Percentiles rank a stretch among this genome's conserved stretches.
Evolutionary conservation across 2,888 invertebrate species (phyloP).

Genomic region (Eupithecia insigniata): DNA sequence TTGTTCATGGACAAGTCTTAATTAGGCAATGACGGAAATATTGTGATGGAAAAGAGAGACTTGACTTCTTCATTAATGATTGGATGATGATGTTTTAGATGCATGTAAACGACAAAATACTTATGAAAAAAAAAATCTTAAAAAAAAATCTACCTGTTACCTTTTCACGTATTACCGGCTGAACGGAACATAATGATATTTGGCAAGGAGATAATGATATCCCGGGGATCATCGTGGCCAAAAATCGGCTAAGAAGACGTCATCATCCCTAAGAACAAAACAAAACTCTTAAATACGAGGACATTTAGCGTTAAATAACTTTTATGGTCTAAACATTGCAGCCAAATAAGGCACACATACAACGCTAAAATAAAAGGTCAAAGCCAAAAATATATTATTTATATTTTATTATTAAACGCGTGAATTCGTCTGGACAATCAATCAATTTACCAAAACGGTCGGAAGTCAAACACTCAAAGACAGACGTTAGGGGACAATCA

Average conservation of each 20-base stretch:
- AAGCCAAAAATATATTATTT: slow-evolving; percentile 4
- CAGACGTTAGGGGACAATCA: slow-evolving; percentile 47
- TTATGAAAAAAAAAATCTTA: too few relatives aligned
- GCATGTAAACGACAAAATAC: background rate
- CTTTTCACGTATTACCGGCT: too few relatives aligned
- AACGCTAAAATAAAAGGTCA: background rate
- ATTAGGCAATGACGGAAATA: slow-evolving; percentile 13
- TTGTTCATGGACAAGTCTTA: background rate
- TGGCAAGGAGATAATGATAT: background rate
- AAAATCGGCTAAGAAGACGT: too few relatives aligned
- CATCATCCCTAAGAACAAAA: background rate
- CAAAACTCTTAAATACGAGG: too few relatives aligned
- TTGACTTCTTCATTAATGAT: background rate
- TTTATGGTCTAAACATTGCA: background rate
- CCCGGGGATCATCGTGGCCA: too few relatives aligned
- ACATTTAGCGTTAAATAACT: background rate
- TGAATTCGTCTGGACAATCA: slow-evolving; percentile 20
- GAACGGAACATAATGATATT: background rate
- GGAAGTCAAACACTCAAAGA: slow-evolving; percentile 56
- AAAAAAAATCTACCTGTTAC: too few relatives aligned
- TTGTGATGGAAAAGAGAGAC: background rate
- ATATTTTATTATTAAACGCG: background rate
- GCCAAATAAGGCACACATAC: background rate
- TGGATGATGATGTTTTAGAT: background rate
- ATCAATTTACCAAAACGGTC: slow-evolving; percentile 39